These are phyloP conservation scores for Chunga burmeisteri DNA, from an alignment of 2,113 vertebrate genomes.

Conservation along the genomic window DNA sequence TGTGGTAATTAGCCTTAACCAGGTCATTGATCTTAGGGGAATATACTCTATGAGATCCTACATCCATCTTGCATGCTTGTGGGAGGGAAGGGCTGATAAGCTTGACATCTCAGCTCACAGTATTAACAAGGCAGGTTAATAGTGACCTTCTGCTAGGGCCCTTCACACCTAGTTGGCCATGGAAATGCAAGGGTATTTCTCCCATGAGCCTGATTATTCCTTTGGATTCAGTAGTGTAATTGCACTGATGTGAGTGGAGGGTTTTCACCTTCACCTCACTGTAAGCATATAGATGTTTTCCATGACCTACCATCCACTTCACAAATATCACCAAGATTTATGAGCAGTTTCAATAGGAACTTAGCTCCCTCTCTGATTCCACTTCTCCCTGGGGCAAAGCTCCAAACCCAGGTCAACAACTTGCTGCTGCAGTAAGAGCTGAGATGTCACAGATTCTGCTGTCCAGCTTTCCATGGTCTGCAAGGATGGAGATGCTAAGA, in stretches of 20 bases:
- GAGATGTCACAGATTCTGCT: neutral
- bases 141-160: neutral
- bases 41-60: constrained; percentile 10
- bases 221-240: neutral
- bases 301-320: neutral
- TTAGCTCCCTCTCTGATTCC: neutral
- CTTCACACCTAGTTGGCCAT: neutral
- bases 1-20: constrained; percentile 63
- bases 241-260: neutral
- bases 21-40: constrained; percentile 60
- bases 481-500: neutral
- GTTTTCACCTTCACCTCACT: neutral
- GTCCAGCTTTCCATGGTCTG: neutral
- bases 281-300: neutral
- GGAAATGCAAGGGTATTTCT: neutral
- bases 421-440: neutral
- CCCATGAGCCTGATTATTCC: neutral
- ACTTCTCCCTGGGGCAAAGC: neutral
- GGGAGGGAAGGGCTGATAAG: neutral
- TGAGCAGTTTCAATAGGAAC: neutral
- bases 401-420: neutral
- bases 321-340: neutral
- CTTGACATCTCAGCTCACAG: neutral
- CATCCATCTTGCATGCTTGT: constrained; percentile 34
- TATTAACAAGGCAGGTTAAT: constrained; percentile 32